Evolutionary conservation across 2,113 vertebrate genomes (phyloP).

Genomic region (Galemys pyrenaicus): DNA sequence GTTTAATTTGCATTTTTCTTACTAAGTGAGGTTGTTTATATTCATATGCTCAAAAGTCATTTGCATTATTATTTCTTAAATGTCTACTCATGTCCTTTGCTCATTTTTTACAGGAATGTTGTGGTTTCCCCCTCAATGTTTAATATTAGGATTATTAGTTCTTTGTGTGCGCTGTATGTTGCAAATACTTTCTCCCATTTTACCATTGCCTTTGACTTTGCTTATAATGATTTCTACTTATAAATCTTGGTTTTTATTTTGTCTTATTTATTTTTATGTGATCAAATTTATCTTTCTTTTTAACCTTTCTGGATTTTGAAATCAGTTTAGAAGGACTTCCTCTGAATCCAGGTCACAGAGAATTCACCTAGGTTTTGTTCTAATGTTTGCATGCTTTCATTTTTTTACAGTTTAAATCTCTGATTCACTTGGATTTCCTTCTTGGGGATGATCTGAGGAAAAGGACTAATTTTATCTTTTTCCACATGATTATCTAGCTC

Average conservation of each 20-base stretch:
- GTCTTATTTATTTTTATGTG: neutral
- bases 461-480: neutral
- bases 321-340: neutral
- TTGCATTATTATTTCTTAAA: neutral
- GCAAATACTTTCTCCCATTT: constrained; percentile 14
- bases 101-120: neutral
- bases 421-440: neutral
- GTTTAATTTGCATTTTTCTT: constrained; percentile 4
- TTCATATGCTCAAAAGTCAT: neutral
- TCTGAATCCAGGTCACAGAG: neutral
- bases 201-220: neutral
- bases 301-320: neutral
- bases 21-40: neutral
- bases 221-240: neutral
- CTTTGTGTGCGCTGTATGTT: neutral
- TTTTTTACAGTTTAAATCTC: neutral
- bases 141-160: neutral
- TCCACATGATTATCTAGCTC: neutral
- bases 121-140: neutral
- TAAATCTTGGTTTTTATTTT: neutral
- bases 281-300: constrained; percentile 19
- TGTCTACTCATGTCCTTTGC: neutral
- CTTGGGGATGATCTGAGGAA: neutral
- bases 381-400: neutral
- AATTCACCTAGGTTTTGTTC: neutral